These are phyloP conservation scores for Menura novaehollandiae DNA, from an alignment of 2,113 vertebrate species.

Conservation along the genomic window DNA sequence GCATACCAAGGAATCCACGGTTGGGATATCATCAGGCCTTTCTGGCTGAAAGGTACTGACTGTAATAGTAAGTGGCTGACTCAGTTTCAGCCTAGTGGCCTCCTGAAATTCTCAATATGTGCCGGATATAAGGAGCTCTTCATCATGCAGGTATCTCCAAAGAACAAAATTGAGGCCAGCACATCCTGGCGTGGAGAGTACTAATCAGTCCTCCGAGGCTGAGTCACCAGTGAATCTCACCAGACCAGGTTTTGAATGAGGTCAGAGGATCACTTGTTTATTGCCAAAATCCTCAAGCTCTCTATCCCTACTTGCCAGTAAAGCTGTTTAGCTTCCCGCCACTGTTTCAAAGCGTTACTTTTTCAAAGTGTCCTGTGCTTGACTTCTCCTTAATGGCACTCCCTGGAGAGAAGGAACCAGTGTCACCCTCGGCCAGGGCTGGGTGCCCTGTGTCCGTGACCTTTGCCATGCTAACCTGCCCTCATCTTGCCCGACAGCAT, in stretches of 20 bases:
- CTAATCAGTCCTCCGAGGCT: background rate
- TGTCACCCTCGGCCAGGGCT: fast-evolving
- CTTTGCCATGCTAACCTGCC: constrained; percentile 48
- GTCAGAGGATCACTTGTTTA: constrained; percentile 19
- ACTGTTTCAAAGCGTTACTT: background rate
- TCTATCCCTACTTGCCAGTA: background rate
- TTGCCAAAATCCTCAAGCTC: background rate
- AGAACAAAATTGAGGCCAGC: constrained; percentile 8
- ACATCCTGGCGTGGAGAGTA: background rate
- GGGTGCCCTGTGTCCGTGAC: background rate
- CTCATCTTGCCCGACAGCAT: background rate
- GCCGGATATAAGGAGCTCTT: background rate
- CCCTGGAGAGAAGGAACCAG: background rate
- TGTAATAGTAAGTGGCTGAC: background rate
- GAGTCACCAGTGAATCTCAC: constrained; percentile 22
- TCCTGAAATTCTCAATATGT: background rate
- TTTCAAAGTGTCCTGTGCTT: background rate
- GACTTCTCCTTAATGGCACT: background rate
- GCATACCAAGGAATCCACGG: background rate
- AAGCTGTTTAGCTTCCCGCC: background rate
- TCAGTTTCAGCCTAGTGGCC: background rate
- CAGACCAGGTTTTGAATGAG: background rate
- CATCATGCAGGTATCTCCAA: background rate
- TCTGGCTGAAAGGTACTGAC: background rate
- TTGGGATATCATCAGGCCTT: background rate